A percentile compares a stretch with the other conserved stretches of the same genome.
Conservation (phyloP, 2,797 vertebrate genomes). For the Okamejei kenojei region DNA sequence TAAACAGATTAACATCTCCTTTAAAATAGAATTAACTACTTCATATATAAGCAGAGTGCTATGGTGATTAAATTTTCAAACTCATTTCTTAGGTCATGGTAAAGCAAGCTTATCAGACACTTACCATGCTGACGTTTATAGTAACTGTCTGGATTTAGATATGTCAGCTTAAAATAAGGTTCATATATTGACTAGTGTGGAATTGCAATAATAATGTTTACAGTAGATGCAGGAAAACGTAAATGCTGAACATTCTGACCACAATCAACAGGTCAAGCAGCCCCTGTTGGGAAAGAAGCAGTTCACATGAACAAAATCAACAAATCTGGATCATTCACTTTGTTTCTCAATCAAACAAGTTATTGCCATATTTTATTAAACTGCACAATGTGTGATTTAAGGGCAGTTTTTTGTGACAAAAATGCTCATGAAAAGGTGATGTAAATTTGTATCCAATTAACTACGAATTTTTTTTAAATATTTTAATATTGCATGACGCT, state of each 20-base stretch:
- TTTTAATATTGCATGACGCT: neutral
- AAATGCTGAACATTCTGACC: too few relatives aligned
- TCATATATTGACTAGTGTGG: neutral
- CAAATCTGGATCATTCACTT: too few relatives aligned
- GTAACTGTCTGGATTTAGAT: neutral
- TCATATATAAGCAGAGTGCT: neutral
- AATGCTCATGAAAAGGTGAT: neutral
- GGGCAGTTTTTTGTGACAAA: neutral
- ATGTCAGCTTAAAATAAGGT: neutral
- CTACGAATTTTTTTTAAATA: neutral
- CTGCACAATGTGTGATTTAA: neutral
- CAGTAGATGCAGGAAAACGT: neutral
- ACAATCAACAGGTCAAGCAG: too few relatives aligned
- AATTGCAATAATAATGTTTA: neutral
- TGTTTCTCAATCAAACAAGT: neutral
- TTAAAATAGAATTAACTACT: neutral
- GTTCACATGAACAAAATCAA: too few relatives aligned
- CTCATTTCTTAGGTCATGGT: neutral
- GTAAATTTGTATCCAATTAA: neutral
- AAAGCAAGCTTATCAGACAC: neutral
- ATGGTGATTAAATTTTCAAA: neutral
- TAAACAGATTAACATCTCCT: neutral
- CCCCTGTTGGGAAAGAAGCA: too few relatives aligned
- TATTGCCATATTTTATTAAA: neutral
- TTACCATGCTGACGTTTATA: neutral